Base-by-base conservation (phyloP, 1,140 invertebrate species). In the Vanessa atalanta region DNA sequence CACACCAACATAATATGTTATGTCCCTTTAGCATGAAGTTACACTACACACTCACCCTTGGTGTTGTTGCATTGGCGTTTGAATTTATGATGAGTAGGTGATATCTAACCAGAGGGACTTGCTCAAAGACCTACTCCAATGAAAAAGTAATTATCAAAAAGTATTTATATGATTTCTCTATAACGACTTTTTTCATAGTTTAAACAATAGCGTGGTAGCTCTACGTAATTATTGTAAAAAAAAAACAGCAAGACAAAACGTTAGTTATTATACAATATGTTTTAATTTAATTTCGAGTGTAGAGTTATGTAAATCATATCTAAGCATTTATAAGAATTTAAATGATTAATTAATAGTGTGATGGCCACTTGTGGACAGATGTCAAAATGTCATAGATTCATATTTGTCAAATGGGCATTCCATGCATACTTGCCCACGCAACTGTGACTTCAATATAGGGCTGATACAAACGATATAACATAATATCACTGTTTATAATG, bases 341-440 rank as follows among this genome's bases (percentile, higher is more conserved):
- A 53, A 47, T 47, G 47, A 65, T 47, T 75, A 76, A 79, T 76
- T 71, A 79, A 79, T 79, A 73, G 69, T 79, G 47, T 61, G 69
- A 64, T 70, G 51, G 53, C 65, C 64, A 68, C 65, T 65, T 70
- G 74, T 69, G 47, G 75, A 79, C 78, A 79, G 77, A 75, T 72
- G 78, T 79, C 78, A 75, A 43, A 23, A 57, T 70, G 75, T 79
- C 78, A 75, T 70, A 79, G 78, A 79, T 77, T 79, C 75, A 74
- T 79, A 79, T 79, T 79, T 79, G 78, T 79, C 78, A 79, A 74
- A 79, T 64, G 71, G 66, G 53, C 75, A 79, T 79, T 75, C 66
- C 72, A 43, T 11, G 68, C 74, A 69, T 79, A 67, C 66, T 72
- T 61, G 65, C 68, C 76, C 67, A 68, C 66, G 60, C 50, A 67